phyloP scores from a whole-genome alignment of 1,140 invertebrate genomes.

The Drosophila kepulauana region DNA sequence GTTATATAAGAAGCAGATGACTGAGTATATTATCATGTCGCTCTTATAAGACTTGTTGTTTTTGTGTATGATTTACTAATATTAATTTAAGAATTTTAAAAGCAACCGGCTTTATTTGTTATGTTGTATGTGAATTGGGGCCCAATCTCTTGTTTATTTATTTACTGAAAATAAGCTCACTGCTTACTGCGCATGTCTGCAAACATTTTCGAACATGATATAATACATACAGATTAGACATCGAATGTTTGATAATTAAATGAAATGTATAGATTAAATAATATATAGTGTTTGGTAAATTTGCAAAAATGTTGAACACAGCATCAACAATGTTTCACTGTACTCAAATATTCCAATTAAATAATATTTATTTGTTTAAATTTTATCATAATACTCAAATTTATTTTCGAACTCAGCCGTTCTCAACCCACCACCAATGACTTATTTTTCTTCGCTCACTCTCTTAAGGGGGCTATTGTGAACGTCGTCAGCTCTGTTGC shows the following conservation, averaged over 20 bases:
- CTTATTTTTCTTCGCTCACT: neutral
- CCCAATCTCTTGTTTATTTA: too few species aligned
- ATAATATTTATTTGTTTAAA: neutral
- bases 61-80: too few species aligned
- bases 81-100: neutral
- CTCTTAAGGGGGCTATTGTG: slow-evolving; percentile 30
- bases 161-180: too few species aligned
- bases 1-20: too few species aligned
- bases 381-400: neutral
- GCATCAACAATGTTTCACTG: neutral
- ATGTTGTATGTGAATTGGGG: neutral
- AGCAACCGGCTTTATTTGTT: neutral
- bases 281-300: neutral
- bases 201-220: neutral
- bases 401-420: neutral
- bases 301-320: neutral
- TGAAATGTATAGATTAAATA: neutral
- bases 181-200: slow-evolving; percentile 2
- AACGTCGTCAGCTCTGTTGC: slow-evolving; percentile 36
- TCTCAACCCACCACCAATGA: neutral
- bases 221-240: neutral
- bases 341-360: neutral
- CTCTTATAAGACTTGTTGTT: neutral
- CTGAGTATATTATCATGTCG: too few species aligned
- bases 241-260: neutral